Conservation (phyloP, 2,113 vertebrate genomes). For the Meleagris gallopavo region DNA sequence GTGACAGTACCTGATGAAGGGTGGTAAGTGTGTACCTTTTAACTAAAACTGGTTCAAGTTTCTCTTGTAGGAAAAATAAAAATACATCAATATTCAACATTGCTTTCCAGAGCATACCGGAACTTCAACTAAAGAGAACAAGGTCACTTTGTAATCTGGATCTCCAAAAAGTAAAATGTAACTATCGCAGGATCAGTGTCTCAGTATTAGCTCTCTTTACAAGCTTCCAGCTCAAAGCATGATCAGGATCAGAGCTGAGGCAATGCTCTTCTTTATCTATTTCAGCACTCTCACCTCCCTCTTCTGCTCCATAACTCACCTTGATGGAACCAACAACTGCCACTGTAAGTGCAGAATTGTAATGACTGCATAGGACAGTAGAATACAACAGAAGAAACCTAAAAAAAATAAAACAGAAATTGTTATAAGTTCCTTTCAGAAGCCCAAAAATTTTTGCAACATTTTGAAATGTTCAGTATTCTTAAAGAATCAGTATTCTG, state of each 20-base stretch:
- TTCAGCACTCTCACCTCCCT: not conserved
- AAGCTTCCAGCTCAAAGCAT: not conserved
- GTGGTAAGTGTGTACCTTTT: not conserved
- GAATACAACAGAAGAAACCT: conserved; percentile 94
- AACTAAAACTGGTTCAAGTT: not conserved
- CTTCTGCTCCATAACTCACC: conserved; percentile 70
- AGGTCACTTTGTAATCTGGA: not conserved
- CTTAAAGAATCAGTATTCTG: not conserved
- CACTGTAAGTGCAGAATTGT: conserved; percentile 91
- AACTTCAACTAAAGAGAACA: not conserved
- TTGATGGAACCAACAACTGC: conserved; percentile 89
- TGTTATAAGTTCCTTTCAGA: not conserved
- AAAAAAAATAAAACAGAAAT: conserved; percentile 60
- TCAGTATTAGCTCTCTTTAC: not conserved
- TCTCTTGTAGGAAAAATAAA: not conserved
- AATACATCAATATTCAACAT: not conserved
- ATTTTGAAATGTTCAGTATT: not conserved
- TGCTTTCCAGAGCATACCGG: not conserved
- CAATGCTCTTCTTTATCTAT: not conserved
- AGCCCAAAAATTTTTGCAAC: not conserved
- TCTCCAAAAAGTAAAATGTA: not conserved
- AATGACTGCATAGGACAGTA: conserved; percentile 90
- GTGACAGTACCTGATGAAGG: not conserved
- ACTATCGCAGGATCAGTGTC: not conserved
- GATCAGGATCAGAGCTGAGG: not conserved